These are phyloP conservation scores for Telenomus remus DNA, from an alignment of 1,140 invertebrate genomes.

Conservation along the genomic window DNA sequence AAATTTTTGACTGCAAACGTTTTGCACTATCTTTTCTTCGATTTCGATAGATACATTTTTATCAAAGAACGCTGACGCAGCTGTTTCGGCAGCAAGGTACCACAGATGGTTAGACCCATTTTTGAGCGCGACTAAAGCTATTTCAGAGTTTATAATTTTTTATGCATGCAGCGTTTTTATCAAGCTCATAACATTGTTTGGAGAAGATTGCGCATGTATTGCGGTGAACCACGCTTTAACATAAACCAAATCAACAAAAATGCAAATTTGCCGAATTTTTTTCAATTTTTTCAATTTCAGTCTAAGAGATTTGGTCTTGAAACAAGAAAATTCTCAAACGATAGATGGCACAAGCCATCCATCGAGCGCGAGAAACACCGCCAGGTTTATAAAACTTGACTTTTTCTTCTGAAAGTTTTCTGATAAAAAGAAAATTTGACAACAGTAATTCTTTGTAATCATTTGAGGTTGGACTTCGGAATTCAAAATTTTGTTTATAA, in stretches of 20 bases:
- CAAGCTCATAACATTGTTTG: conserved; percentile 50
- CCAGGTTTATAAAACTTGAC: conserved; percentile 56
- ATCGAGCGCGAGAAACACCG: conserved; percentile 63
- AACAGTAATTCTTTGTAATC: conserved; percentile 61
- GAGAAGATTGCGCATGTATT: conserved; percentile 30
- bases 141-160: conserved; percentile 14
- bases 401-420: conserved; percentile 55
- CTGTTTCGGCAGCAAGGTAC: conserved; percentile 46
- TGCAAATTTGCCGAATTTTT: conserved; percentile 47
- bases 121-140: conserved; percentile 26
- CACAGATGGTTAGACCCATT: conserved; percentile 53
- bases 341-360: conserved; percentile 68
- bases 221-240: conserved; percentile 55
- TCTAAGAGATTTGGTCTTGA: conserved; percentile 58
- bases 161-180: conserved; percentile 41
- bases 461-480: conserved; percentile 26
- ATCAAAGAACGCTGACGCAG: conserved; percentile 47
- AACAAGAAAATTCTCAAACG: conserved; percentile 66
- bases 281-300: too few species aligned
- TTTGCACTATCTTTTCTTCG: conserved; percentile 19
- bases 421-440: conserved; percentile 53
- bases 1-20: conserved; percentile 5
- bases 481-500: conserved; percentile 15
- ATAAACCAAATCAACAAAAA: conserved; percentile 60
- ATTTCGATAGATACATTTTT: conserved; percentile 7